Percentiles rank a stretch among this genome's conserved stretches.
These are phyloP conservation scores for Heliconius congener DNA, from an alignment of 1,140 invertebrate species.

Conservation along the genomic window DNA sequence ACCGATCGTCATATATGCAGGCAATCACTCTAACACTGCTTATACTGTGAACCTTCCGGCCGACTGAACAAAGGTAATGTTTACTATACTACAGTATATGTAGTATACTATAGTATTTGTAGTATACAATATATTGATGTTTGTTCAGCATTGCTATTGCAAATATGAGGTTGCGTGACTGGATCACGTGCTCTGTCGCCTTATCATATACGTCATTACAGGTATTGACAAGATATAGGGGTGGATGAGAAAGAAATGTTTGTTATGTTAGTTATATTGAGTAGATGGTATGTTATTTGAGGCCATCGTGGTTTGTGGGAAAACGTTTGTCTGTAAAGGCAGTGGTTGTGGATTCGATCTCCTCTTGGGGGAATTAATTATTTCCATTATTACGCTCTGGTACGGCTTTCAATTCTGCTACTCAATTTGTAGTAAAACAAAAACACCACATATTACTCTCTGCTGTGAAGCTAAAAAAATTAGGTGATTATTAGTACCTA, in stretches of 20 bases:
- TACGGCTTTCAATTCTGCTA: no score
- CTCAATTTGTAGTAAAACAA: no score
- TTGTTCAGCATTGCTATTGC: slow-evolving; percentile 43
- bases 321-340: no score
- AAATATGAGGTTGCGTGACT: slow-evolving; percentile 44
- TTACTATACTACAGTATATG: slow-evolving; percentile 39
- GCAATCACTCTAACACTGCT: slow-evolving; percentile 55
- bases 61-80: slow-evolving; percentile 62
- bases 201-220: slow-evolving; percentile 34
- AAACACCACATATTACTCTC: background rate
- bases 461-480: no score
- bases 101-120: slow-evolving; percentile 47
- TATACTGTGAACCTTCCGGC: slow-evolving; percentile 53
- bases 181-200: slow-evolving; percentile 40
- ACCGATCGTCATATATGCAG: slow-evolving; percentile 41
- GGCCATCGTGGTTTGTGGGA: no score
- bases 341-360: no score
- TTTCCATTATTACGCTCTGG: no score
- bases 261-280: background rate
- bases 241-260: background rate
- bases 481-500: no score
- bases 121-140: slow-evolving; percentile 40
- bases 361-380: no score
- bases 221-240: slow-evolving; percentile 16
- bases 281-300: no score